Percentiles rank a stretch among this genome's conserved stretches.
Evolutionary conservation across 2,888 invertebrate species (phyloP).

Genomic region (Automeris io): DNA sequence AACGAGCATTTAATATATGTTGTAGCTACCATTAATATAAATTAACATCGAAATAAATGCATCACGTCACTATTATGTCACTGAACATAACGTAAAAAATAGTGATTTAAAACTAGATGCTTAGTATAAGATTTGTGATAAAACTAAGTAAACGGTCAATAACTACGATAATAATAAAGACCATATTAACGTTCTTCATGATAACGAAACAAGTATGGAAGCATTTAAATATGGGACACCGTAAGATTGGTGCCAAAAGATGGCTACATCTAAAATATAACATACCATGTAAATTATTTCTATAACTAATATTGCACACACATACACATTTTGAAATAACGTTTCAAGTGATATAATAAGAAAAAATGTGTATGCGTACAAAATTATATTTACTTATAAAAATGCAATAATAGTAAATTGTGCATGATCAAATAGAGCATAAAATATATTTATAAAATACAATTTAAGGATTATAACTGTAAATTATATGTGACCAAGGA

Average conservation of each 20-base stretch:
- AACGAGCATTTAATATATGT: conserved; percentile 69
- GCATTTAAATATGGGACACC: conserved; percentile 31
- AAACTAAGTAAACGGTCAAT: conserved; percentile 65
- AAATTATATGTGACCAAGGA: conserved; percentile 59
- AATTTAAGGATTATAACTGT: conserved; percentile 66
- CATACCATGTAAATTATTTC: conserved; percentile 46
- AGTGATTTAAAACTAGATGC: conserved; percentile 64
- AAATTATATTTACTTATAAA: conserved; percentile 62
- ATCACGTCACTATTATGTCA: conserved; percentile 74
- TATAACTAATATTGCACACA: conserved; percentile 77
- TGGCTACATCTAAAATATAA: conserved; percentile 52
- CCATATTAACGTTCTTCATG: conserved; percentile 43
- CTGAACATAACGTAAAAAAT: conserved; percentile 63
- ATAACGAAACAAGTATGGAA: conserved; percentile 61
- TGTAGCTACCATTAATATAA: conserved; percentile 74
- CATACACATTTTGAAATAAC: conserved; percentile 71
- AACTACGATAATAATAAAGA: conserved; percentile 47
- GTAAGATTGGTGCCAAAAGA: conserved; percentile 28
- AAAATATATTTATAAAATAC: conserved; percentile 74
- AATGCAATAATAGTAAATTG: conserved; percentile 71
- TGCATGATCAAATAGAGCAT: conserved; percentile 70
- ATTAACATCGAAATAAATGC: conserved; percentile 76
- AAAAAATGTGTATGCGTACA: conserved; percentile 73
- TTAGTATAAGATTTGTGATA: conserved; percentile 66
- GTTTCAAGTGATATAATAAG: conserved; percentile 46